Evolutionary conservation across 2,113 vertebrate genomes (phyloP).

Genomic region (Nansenia antarctica): DNA sequence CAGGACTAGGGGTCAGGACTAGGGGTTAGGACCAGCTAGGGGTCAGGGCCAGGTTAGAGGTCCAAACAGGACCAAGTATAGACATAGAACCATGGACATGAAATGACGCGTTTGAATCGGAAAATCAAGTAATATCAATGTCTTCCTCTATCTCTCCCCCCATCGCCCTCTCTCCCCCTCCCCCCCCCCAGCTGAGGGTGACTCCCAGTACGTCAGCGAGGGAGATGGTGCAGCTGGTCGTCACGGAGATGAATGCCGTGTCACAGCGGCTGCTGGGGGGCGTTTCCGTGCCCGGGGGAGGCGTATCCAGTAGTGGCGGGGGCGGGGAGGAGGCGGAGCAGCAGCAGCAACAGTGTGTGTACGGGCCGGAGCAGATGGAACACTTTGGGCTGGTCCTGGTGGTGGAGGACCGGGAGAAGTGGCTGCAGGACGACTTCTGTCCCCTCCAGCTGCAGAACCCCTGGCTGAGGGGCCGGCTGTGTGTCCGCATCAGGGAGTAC

Average conservation of each 20-base stretch:
- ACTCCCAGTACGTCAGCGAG: slow-evolving; percentile 76
- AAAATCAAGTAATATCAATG: too few species aligned
- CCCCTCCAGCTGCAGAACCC: slow-evolving; percentile 83
- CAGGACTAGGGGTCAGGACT: too few species aligned
- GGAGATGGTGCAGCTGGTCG: slow-evolving; percentile 87
- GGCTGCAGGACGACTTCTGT: slow-evolving; percentile 85
- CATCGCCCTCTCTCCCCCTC: slow-evolving; percentile 46
- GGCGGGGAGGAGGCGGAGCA: slow-evolving; percentile 63
- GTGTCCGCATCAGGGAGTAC: slow-evolving; percentile 84
- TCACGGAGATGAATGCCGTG: slow-evolving; percentile 84
- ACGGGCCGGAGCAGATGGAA: slow-evolving; percentile 80
- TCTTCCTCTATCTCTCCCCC: fast-evolving
- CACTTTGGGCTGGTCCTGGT: slow-evolving; percentile 86
- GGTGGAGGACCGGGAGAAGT: slow-evolving; percentile 77
- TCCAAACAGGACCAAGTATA: too few species aligned
- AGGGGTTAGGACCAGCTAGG: too few species aligned
- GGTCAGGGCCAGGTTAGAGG: too few species aligned
- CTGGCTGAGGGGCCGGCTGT: slow-evolving; percentile 81
- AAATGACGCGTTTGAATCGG: too few species aligned
- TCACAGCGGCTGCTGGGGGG: slow-evolving; percentile 65
- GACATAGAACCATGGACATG: too few species aligned
- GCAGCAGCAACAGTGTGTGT: slow-evolving; percentile 67
- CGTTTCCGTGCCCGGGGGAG: too few species aligned
- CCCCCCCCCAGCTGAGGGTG: slow-evolving; percentile 77
- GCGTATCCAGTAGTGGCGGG: slow-evolving; percentile 32